Evolutionary conservation across 35 echinoderm and acorn worm genomes (phyloP).

Genomic region (Holothuria glaberrima): DNA sequence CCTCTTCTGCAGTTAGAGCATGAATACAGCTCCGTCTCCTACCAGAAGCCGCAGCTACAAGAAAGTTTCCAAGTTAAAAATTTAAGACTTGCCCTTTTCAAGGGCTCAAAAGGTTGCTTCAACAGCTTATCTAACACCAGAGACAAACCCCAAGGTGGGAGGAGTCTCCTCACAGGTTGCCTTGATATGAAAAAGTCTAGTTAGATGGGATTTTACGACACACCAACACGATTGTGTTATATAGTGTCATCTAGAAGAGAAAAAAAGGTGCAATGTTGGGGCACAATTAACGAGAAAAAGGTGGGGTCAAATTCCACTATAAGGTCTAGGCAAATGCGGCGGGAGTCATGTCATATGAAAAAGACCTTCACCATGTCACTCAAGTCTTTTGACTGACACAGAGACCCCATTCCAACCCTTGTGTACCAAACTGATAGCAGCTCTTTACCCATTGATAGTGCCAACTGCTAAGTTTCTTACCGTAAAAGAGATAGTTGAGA

Average conservation of each 20-base stretch:
- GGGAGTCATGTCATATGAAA: too few species aligned
- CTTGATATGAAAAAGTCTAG: not conserved
- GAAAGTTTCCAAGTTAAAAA: not conserved
- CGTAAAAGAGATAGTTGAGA: not conserved
- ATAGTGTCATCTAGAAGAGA: too few species aligned
- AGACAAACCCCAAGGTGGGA: constrained; percentile 4
- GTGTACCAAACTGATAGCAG: constrained; percentile 7
- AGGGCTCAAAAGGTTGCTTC: not conserved
- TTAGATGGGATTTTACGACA: too few species aligned
- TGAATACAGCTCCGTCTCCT: too few species aligned
- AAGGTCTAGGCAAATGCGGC: too few species aligned
- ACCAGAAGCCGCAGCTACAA: not conserved
- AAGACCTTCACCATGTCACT: not conserved
- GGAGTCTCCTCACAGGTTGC: not conserved
- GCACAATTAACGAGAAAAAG: too few species aligned
- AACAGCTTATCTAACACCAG: not conserved
- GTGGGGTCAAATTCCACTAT: too few species aligned
- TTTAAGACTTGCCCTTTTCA: not conserved
- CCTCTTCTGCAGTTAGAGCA: too few species aligned
- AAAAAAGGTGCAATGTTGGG: too few species aligned
- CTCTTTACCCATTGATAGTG: not conserved
- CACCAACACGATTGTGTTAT: too few species aligned
- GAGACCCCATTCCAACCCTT: not conserved
- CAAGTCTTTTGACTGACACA: not conserved
- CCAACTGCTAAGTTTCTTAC: not conserved